A percentile compares a stretch with the other conserved stretches of the same genome.
phyloP scores from a whole-genome alignment of 2,888 invertebrate species.

The Harpagoxenus sublaevis region DNA sequence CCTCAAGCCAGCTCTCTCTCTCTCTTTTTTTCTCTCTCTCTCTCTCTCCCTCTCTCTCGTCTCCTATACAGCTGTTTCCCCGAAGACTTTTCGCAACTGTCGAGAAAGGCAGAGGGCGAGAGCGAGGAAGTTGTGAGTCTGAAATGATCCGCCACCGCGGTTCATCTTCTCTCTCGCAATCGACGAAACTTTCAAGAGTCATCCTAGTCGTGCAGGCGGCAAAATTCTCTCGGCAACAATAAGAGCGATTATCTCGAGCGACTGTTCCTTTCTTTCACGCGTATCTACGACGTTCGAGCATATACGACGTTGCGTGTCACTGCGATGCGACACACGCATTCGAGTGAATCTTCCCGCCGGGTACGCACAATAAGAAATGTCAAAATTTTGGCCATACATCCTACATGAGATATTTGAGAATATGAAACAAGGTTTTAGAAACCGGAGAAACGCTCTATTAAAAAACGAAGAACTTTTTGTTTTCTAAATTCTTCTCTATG shows the following conservation, averaged over 20 bases:
- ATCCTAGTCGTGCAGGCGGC: slow-evolving; percentile 17
- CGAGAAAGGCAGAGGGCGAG: slow-evolving; percentile 2
- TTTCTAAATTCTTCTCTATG: background rate
- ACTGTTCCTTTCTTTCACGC: slow-evolving; percentile 17
- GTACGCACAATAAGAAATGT: background rate
- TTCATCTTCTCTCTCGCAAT: slow-evolving; percentile 41
- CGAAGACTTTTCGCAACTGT: slow-evolving; percentile 58
- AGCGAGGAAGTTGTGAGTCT: slow-evolving; percentile 28
- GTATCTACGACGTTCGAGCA: slow-evolving; percentile 42
- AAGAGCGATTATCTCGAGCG: slow-evolving; percentile 67
- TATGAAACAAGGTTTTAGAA: background rate
- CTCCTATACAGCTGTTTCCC: slow-evolving; percentile 57
- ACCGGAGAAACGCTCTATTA: background rate
- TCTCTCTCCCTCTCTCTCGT: background rate
- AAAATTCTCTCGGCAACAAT: slow-evolving; percentile 68
- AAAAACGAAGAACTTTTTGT: background rate
- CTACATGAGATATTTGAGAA: background rate
- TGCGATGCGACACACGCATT: slow-evolving; percentile 25
- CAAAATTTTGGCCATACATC: background rate
- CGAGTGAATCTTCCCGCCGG: slow-evolving; percentile 17
- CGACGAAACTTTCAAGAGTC: slow-evolving; percentile 62
- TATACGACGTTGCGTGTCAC: slow-evolving; percentile 40
- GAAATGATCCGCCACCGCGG: slow-evolving; percentile 52
- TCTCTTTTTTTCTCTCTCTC: background rate
- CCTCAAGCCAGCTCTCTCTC: background rate